A percentile compares a stretch with the other conserved stretches of the same genome.
Evolutionary conservation across 1,140 invertebrate species (phyloP).

Genomic region (Glossosoma conforme): DNA sequence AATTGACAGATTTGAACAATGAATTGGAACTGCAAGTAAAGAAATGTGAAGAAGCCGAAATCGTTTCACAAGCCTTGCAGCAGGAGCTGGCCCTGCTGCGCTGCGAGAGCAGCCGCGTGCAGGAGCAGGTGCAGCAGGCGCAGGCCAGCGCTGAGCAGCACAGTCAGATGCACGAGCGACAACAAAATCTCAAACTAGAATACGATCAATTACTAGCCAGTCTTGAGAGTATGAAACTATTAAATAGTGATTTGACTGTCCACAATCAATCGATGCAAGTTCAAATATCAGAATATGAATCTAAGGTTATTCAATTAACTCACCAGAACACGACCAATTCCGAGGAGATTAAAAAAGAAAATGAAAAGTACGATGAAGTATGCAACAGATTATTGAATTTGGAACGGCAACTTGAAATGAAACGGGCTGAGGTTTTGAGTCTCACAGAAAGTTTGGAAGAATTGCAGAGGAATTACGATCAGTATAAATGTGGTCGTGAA

Average conservation of each 20-base stretch:
- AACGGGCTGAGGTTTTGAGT: conserved; percentile 38
- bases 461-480: conserved; percentile 36
- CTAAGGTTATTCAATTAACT: not conserved
- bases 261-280: not conserved
- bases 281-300: conserved; percentile 18
- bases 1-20: conserved; percentile 39
- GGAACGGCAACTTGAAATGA: conserved; percentile 42
- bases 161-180: no score
- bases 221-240: not conserved
- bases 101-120: conserved; percentile 10
- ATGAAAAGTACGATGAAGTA: not conserved
- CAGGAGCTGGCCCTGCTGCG: conserved; percentile 14
- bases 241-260: no score
- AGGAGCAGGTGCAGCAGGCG: conserved; percentile 18
- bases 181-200: no score
- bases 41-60: conserved; percentile 5
- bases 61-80: conserved; percentile 4
- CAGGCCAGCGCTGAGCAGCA: no score
- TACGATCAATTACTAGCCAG: no score
- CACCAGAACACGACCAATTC: conserved; percentile 6
- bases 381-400: conserved; percentile 45
- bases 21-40: conserved; percentile 34
- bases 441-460: conserved; percentile 38
- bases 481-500: conserved; percentile 46
- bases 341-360: not conserved